Evolutionary conservation across 2,113 vertebrate genomes (phyloP).

Genomic region (Carettochelys insculpta): DNA sequence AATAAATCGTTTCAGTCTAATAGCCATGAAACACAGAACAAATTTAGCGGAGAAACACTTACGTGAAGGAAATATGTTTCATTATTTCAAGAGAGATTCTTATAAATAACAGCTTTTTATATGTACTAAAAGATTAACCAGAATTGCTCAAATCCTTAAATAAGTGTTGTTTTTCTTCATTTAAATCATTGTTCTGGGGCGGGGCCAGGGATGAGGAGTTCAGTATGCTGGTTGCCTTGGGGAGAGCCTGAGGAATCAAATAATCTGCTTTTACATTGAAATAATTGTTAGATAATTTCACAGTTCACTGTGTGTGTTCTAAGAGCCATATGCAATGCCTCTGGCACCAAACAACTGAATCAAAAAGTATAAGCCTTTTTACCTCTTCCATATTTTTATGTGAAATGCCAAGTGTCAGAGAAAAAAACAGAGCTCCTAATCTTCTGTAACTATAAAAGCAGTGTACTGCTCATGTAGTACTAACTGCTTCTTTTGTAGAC

Average conservation of each 20-base stretch:
- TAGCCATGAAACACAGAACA: background rate
- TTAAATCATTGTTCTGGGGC: no score
- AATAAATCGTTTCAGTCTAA: background rate
- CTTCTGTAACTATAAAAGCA: constrained; percentile 13
- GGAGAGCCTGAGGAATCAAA: background rate
- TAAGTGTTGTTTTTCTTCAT: no score
- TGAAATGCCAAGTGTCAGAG: background rate
- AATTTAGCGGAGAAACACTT: background rate
- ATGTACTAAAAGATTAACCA: no score
- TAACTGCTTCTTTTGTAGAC: constrained; percentile 49
- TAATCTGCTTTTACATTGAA: background rate
- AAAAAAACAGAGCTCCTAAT: background rate
- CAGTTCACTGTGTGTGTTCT: background rate
- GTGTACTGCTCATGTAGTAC: constrained; percentile 29
- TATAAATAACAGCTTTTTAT: background rate
- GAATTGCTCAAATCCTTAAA: no score
- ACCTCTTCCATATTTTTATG: background rate
- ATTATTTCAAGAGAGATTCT: background rate
- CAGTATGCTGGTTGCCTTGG: background rate
- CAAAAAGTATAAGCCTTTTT: background rate
- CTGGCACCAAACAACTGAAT: background rate
- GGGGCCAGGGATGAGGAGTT: no score
- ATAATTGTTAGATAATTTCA: background rate
- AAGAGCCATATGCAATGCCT: accelerated
- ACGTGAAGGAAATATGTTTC: background rate